Conservation (phyloP, 2,888 invertebrate species). For the Drosophila kanekoi region DNA sequence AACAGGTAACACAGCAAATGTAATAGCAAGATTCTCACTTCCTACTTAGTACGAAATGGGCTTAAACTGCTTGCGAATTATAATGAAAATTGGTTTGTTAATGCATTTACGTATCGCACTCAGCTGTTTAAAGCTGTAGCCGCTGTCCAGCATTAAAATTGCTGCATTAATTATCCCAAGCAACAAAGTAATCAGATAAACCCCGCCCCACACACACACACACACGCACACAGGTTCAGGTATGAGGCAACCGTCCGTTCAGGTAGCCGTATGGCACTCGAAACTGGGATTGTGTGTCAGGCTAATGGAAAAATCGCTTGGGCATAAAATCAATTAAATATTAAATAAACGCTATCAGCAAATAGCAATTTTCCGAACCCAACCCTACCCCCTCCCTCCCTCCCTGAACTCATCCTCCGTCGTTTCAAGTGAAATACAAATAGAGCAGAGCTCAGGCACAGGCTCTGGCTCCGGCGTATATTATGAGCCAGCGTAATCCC, state of each 20-base stretch:
- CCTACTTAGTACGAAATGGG: not conserved
- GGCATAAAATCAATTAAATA: slow-evolving; percentile 76
- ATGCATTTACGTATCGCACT: not conserved
- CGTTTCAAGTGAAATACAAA: slow-evolving; percentile 63
- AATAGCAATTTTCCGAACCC: slow-evolving; percentile 66
- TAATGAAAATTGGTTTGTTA: not conserved
- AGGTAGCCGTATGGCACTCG: slow-evolving; percentile 12
- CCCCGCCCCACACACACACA: slow-evolving; percentile 23
- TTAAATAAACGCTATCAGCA: slow-evolving; percentile 76
- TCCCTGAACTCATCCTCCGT: not conserved
- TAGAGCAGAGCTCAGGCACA: slow-evolving; percentile 30
- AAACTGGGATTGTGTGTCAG: slow-evolving; percentile 43
- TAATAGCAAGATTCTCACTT: too few species aligned
- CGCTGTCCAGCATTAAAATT: slow-evolving; percentile 1
- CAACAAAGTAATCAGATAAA: slow-evolving; percentile 61
- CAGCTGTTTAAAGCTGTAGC: not conserved
- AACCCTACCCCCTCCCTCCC: not conserved
- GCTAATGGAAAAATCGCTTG: slow-evolving; percentile 64
- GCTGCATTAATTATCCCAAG: slow-evolving; percentile 48
- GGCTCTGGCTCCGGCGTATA: slow-evolving; percentile 30
- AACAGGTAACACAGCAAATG: too few species aligned
- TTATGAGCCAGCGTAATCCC: slow-evolving; percentile 69
- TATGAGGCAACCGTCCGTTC: slow-evolving; percentile 31
- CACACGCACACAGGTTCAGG: slow-evolving; percentile 13
- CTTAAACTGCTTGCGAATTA: not conserved